Evolutionary conservation across 2,888 invertebrate genomes (phyloP), one percentile per base, ranked within the genome.

Genomic region (Idaea biselata): DNA sequence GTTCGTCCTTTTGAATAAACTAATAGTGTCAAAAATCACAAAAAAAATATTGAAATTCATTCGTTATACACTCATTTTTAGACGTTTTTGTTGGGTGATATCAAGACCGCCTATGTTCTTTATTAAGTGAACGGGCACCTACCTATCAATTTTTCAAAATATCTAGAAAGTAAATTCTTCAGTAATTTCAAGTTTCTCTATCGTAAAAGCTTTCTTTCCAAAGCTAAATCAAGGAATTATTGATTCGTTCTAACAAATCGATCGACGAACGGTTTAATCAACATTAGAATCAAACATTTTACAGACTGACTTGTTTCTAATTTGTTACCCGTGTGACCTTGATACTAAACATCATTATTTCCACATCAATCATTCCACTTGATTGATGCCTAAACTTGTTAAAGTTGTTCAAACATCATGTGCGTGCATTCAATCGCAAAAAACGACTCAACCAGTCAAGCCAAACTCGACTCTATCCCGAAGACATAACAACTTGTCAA

Each of bases 331-430:
- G 81, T 81, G 69, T 84, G 86, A 68, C 87, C 88, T 87, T 86
- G 83, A 84, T 87, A 83, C 82, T 7, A 55, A 83, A 82, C 83
- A 86, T 83, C 83, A 86, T 87, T 86, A 87, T 80, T 75, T 73
- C 67, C 73, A 73, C 79, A 81, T 84, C 86, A 83, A 83, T 85
- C 86, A 82, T 67, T 71, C 72, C 71, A 70, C 70, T 67, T 81
- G 81, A 82, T 79, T 80, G 79, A 81, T 80, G 79, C 73, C 73
- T 77, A 72, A 44, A 44, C 8, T 44, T 44, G 44, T 80, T 78
- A 79, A 80, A 76, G 81, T 77, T 67, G 78, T 79, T 76, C 70
- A 79, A 78, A 76, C 44, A 8, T 44, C 25, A 44, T 44, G 32
- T 32, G 44, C 68, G 71, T 75, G 75, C 75, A 77, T 63, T 72